Base-by-base conservation (phyloP, 2,797 vertebrate species). In the Sebastes melanostomus region DNA sequence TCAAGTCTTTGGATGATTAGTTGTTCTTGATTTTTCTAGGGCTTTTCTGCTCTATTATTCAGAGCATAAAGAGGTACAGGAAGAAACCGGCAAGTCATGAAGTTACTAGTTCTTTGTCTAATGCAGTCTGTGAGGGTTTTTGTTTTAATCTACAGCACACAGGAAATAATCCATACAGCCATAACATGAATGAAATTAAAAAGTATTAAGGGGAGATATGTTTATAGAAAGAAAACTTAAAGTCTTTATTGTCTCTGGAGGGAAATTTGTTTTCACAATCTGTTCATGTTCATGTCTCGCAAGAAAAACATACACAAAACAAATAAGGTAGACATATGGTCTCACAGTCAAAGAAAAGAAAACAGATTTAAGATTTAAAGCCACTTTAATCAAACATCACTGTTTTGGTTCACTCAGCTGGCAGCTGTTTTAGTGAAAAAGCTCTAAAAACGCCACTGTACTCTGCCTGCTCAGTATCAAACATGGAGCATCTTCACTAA, bases 1-100 rank as follows among this genome's bases (percentile, higher is more conserved):
- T 88, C 16, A 69, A 73, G 71, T 60, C 29, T 85, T 82, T 75
- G 65, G 73, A 76, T 81, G 65, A 74, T 77, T 73, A 85, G 65
- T 52, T 38, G 10, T 22, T 78, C 27, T 70, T 78, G 60, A 80
- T 84, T 86, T 81, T 83, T 80, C 30, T n/a, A 10, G 20, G n/a
- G 24, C n/a, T 36, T 61, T 74, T 65, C 65, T 72, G 52, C 30
- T 79, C 12, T 24, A 11, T 56, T 60, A 68, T 79, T 77, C 38
- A 72, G 25, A 62, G 13, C 2, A 1, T 58, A 65, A 62, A 72
- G 32, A 66, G 20, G 36, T 30, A 24, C 25, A 56, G 52, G 20
- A 46, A 54, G 18, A 24, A 60, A 52, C 3, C 4, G 52, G 38
- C 34, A 68, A 34, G 38, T 72, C 59, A 42, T 18, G 14, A 30